phyloP scores from a whole-genome alignment of 2,797 vertebrate species.

The Loriculus beryllinus region DNA sequence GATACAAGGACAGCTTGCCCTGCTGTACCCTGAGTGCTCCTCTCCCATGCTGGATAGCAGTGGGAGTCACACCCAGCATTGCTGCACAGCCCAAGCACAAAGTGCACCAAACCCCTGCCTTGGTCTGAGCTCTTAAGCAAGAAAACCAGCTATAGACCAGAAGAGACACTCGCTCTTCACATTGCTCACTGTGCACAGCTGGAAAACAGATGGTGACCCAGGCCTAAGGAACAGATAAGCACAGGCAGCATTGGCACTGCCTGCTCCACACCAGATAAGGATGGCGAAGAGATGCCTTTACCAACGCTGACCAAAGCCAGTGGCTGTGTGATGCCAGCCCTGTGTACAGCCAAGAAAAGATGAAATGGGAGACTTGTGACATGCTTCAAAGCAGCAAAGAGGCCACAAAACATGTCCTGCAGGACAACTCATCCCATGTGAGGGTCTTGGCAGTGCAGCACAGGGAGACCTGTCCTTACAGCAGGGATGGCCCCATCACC shows the following conservation, averaged over 20 bases:
- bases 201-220: not conserved
- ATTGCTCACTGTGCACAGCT: accelerated
- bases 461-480: not conserved
- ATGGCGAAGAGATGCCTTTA: not conserved
- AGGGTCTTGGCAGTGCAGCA: accelerated
- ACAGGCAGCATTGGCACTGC: not conserved
- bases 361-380: not conserved
- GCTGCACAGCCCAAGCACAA: not conserved
- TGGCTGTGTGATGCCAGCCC: accelerated
- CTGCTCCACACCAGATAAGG: not conserved
- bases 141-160: not conserved
- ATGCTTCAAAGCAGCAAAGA: not conserved
- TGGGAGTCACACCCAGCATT: not conserved
- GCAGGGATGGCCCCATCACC: not conserved
- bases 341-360: accelerated
- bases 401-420: accelerated
- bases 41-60: accelerated
- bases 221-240: not conserved
- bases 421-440: not conserved
- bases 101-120: accelerated
- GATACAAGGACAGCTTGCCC: not conserved
- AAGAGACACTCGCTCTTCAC: not conserved
- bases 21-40: not conserved
- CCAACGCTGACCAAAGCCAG: not conserved
- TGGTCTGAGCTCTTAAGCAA: accelerated